Evolutionary conservation across 2,888 invertebrate genomes (phyloP), one percentile per base, ranked within the genome.

Genomic region (Acleris holmiana): DNA sequence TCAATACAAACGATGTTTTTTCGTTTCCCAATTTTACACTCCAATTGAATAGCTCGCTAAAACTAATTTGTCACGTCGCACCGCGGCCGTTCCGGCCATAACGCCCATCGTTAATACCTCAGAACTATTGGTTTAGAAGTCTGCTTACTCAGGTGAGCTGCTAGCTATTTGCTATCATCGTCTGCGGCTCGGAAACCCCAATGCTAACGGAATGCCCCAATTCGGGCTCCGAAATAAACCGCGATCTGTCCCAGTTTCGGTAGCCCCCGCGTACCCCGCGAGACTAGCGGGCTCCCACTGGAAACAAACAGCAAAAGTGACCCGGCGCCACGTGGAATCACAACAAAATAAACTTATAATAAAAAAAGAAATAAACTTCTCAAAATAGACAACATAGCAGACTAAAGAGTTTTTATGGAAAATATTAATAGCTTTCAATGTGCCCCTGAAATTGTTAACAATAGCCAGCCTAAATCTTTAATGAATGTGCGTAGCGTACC

Each of bases 191-290:
- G 78, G 80, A 85, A 86, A 85, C 87, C 86, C 80, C 84, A 84
- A 86, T 86, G 87, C 85, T 82, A 88, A 86, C 87, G 83, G 84
- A 83, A 79, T 83, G 89, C 79, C 85, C 89, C 82, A 89, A 87
- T 89, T 92, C 83, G 80, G 80, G 78, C 77, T 83, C 88, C 81
- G 79, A 91, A 91, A 92, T 92, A 91, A 87, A 54, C 71, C 77
- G 83, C 78, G 76, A 79, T 76, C 75, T 85, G 89, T 82, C 85
- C 89, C 83, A 89, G 79, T 84, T 91, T 80, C 76, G 25, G 44
- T 66, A 74, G 75, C 75, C 81, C 80, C 81, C 80, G 72, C 77
- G 66, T 72, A 61, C 67, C 64, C 53, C 71, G 69, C 65, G 68
- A 77, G 35, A 55, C 77, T 74, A 72, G 73, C 73, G 73, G 35